Base-by-base conservation (phyloP, 2,888 invertebrate genomes). In the Peribatodes rhomboidaria region DNA sequence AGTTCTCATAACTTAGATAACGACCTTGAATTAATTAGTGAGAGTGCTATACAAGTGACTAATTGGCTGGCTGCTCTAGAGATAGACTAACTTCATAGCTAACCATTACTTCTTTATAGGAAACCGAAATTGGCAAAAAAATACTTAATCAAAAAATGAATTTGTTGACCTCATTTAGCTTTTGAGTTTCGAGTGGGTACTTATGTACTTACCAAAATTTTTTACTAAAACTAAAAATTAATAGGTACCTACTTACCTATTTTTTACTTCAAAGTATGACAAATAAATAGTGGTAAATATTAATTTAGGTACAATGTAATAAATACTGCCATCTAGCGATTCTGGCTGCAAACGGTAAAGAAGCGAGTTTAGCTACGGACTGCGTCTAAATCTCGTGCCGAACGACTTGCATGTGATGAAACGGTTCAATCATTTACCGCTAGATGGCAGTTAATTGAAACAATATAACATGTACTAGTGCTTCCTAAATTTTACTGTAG, bases 321-420 rank as follows among this genome's bases (percentile, higher is more conserved):
- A n/a, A 20, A 33, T 18, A 56, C 42, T 47, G 70, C 70, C 70
- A 68, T 67, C 70, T 71, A 63, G 53, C 59, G 57, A 42, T 37
- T 2, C 11, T 18, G 14, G 3, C 16, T 49, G 20, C 11, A 68
- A 60, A 4, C 47, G 20, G 9, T 14, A 9, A 37, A 50, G 13
- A 11, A 2, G 27, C 41, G 18, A 14, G n/a, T 16, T n/a, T 0
- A 20, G 3, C 59, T 7, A 13, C 42, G 20, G 10, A 33, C 8
- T 1, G 22, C 52, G 37, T 1, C 44, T 13, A 7, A 14, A 22
- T 42, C 13, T n/a, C 0, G 2, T n/a, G 35, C 7, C n/a, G 11
- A 37, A 13, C 20, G 9, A 20, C 18, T 35, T 20, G 10, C 35
- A 16, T 16, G 7, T 6, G 4, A 42, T 11, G 13, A 22, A 35